phyloP scores from a whole-genome alignment of 2,888 invertebrate species.

The Agonopterix arenella region DNA sequence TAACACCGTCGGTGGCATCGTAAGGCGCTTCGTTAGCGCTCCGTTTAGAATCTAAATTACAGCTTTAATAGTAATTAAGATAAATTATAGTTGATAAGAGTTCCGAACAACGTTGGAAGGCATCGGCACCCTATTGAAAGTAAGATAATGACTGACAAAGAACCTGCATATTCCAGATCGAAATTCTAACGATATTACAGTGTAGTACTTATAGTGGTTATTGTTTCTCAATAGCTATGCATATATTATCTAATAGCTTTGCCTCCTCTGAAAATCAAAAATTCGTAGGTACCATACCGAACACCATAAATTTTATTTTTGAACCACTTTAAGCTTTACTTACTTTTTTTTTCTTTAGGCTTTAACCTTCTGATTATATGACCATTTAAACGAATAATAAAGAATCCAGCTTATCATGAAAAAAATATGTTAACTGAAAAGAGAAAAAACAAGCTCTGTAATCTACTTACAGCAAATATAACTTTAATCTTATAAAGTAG shows the following conservation, averaged over 20 bases:
- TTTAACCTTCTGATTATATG: too few species aligned
- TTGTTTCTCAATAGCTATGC: too few species aligned
- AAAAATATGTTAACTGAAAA: neutral
- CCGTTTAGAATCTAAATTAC: conserved; percentile 62
- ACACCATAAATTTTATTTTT: too few species aligned
- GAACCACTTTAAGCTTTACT: too few species aligned
- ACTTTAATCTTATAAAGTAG: neutral
- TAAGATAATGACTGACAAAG: conserved; percentile 1
- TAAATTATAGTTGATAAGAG: conserved; percentile 65
- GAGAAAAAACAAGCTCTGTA: neutral
- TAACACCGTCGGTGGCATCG: conserved; percentile 66
- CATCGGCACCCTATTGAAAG: conserved; percentile 12
- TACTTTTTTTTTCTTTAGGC: too few species aligned
- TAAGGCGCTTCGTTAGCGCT: conserved; percentile 55
- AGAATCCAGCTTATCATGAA: neutral
- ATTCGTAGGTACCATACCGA: too few species aligned
- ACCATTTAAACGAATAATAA: too few species aligned
- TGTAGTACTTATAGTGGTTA: too few species aligned
- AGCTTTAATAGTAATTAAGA: conserved; percentile 69
- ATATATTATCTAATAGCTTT: too few species aligned
- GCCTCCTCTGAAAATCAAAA: too few species aligned
- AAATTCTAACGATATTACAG: too few species aligned
- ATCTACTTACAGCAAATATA: neutral
- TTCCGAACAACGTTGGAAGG: conserved; percentile 46
- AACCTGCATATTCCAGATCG: neutral